These are phyloP conservation scores for Myrmecobius fasciatus DNA, from an alignment of 2,113 vertebrate species.

Conservation along the genomic window DNA sequence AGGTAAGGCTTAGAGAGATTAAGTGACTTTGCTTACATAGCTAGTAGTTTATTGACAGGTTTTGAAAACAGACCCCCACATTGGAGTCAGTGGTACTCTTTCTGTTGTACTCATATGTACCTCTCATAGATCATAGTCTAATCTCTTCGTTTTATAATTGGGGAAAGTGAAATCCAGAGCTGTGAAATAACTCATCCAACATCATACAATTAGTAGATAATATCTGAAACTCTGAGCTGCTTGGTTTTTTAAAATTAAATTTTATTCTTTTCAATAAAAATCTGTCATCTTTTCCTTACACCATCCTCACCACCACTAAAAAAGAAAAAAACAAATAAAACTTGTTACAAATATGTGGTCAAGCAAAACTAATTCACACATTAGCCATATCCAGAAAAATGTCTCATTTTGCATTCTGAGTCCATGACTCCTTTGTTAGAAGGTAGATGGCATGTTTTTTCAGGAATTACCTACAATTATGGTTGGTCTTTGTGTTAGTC, in stretches of 20 bases:
- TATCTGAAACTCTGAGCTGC: background rate
- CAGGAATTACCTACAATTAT: background rate
- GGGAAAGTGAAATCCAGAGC: background rate
- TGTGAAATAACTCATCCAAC: background rate
- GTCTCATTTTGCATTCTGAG: background rate
- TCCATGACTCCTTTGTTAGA: background rate
- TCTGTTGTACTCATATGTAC: background rate
- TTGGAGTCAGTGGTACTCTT: background rate
- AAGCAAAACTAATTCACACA: background rate
- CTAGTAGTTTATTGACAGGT: background rate
- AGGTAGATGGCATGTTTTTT: background rate
- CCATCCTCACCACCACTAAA: background rate
- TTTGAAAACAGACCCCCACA: background rate
- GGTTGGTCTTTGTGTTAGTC: background rate
- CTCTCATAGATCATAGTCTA: background rate
- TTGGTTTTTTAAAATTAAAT: background rate
- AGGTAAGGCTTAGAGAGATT: background rate
- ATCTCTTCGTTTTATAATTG: background rate
- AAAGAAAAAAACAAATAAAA: background rate
- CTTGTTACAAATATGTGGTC: background rate
- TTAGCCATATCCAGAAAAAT: background rate
- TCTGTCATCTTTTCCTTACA: background rate
- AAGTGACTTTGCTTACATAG: background rate
- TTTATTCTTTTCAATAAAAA: background rate
- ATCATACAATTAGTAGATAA: background rate